phyloP scores from a whole-genome alignment of 2,113 vertebrate species.

The Cynopterus brachyotis region DNA sequence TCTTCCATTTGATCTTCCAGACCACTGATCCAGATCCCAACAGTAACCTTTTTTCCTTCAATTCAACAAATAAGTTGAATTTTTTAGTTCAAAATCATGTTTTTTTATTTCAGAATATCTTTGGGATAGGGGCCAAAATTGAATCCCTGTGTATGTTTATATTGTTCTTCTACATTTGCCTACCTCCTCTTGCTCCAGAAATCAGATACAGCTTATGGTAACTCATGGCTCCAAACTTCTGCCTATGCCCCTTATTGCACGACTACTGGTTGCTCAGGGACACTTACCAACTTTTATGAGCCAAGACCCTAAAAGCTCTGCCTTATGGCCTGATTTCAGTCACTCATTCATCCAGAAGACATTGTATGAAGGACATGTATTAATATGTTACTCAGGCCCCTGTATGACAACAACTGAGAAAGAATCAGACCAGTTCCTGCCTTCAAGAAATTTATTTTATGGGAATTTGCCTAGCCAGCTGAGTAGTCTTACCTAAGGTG shows the following conservation, averaged over 20 bases:
- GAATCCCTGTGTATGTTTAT: background rate
- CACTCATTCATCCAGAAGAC: slow-evolving; percentile 50
- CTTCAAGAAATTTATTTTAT: slow-evolving; percentile 60
- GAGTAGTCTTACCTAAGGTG: background rate
- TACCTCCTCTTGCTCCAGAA: background rate
- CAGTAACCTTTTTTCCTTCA: slow-evolving; percentile 5
- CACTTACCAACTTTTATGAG: background rate
- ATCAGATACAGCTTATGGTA: slow-evolving; percentile 3
- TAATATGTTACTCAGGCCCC: slow-evolving; percentile 47
- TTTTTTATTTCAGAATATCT: background rate
- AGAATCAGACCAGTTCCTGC: background rate
- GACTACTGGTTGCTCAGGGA: background rate
- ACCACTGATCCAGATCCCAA: background rate
- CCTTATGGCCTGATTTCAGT: background rate
- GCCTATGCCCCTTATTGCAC: background rate
- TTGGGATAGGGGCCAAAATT: background rate
- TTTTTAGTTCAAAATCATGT: background rate
- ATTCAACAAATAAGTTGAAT: background rate
- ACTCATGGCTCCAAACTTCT: background rate
- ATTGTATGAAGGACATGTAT: background rate
- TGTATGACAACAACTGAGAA: slow-evolving; percentile 22
- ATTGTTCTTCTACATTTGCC: background rate
- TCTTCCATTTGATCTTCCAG: background rate
- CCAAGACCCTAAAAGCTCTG: background rate
- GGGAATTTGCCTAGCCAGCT: background rate